Evolutionary conservation across 2,113 vertebrate species (phyloP), one percentile per base, ranked within the genome.

Genomic region (Anguilla rostrata): DNA sequence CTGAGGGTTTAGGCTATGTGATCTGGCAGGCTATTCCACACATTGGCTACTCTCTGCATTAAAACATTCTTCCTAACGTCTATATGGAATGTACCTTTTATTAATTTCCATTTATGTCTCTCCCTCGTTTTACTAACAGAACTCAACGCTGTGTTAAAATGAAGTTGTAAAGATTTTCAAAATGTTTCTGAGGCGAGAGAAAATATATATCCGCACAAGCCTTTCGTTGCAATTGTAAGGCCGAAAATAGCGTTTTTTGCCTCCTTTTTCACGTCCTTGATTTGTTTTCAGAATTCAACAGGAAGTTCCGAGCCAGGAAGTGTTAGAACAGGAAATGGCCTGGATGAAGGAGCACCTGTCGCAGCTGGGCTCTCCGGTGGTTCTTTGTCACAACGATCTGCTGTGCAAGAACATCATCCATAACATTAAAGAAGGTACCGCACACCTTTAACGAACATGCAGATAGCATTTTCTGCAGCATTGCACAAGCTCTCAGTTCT

Each of bases 341-440:
- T 99, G 98, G 98, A 97, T 99, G 96, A 94, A 99, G 92, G 97
- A 97, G 78, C 95, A 97, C 29, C 96, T 99, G 18, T 96, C 97
- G 1, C 96, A 91, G 81, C 93, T 99, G 89, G 97, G 96, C 0
- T 99, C 97, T 2, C 98, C 98, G 0, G 91, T 98, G 15, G 98
- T 99, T 71, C 97, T 99, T 46, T 99, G 97, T 89, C 98, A 99
- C 94, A 99, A 99, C 0, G 98, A 99, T 90, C 95, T 99, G 81
- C 97, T 99, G 86, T 99, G 98, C 95, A 99, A 99, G 93, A 99
- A 99, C 93, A 98, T 99, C 92, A 99, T 99, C 94, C 96, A 99
- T 80, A 96, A 99, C 49, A 79, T 91, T 39, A 92, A 95, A 79
- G 96, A 94, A 95, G 98, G 98, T 99, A 86, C 79, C 0, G 88